Base-by-base conservation (phyloP, 2,113 vertebrate genomes). In the Talpa occidentalis region DNA sequence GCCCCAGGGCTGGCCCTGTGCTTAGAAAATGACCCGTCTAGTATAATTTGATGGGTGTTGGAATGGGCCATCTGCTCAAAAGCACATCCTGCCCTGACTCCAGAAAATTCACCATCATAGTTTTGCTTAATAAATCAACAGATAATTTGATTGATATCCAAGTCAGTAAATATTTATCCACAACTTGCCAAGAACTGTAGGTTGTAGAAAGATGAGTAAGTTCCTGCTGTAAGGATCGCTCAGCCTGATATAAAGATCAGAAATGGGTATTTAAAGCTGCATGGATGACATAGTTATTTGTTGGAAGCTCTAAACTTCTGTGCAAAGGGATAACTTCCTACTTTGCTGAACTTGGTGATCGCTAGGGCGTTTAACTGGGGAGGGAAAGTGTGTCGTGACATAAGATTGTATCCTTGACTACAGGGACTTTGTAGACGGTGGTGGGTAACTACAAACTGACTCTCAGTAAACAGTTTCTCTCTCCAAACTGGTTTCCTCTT, bases 91-190 rank as follows among this genome's bases (percentile, higher is more conserved):
- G 59, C n/a, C 40, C 88, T 21, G 28, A 90, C 30, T 49, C 74
- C 40, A 86, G 79, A 81, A 89, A 91, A 94, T 70, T 40, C 24
- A 32, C 44, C n/a, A 10, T 64, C 16, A 62, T 11, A 90, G 54
- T 74, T 87, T 92, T 60, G 87, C 80, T 76, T 88, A 92, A 95
- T 90, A 94, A 94, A 90, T 95, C 93, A 92, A 72, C 80, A 79
- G 92, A 93, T 90, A 95, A 97, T 91, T 70, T 89, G 92, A 96
- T 87, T 54, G 82, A 79, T 90, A 66, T 84, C 92, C 67, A 87
- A 70, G 44, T 95, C 74, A 72, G 60, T 87, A 94, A 94, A 91
- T 95, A 92, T 92, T 96, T 95, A 76, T n/a, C 42, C 49, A 56
- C 22, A 37, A 32, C 15, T 77, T 83, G 21, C 72, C 49, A 74